Evolutionary conservation across 2,888 invertebrate species (phyloP).

Genomic region (Aplocera efformata): DNA sequence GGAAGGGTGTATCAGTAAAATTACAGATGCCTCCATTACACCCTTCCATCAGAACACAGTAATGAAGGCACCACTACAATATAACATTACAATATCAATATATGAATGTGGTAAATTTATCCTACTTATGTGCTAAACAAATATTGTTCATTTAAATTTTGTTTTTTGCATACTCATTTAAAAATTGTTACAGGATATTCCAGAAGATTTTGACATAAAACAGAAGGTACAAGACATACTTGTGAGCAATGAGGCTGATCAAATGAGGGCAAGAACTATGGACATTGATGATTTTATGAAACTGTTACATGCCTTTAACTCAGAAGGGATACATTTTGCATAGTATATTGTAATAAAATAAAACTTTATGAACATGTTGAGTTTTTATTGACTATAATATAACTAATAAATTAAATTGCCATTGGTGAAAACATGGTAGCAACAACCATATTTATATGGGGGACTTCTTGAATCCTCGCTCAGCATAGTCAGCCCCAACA

Average conservation of each 20-base stretch:
- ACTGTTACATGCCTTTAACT: constrained; percentile 92
- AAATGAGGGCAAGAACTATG: constrained; percentile 94
- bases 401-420: constrained; percentile 27
- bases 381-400: constrained; percentile 21
- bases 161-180: constrained; percentile 5
- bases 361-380: constrained; percentile 13
- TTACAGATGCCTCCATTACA: no score
- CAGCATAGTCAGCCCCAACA: constrained; percentile 83
- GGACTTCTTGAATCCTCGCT: constrained; percentile 85
- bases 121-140: no score
- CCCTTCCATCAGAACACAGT: no score
- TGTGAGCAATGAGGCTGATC: constrained; percentile 82
- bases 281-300: constrained; percentile 97
- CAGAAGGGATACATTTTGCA: constrained; percentile 95
- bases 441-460: constrained; percentile 57
- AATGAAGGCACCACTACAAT: no score
- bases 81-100: no score
- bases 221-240: constrained; percentile 88
- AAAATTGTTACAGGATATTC: constrained; percentile 81
- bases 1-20: no score
- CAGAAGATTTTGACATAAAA: constrained; percentile 90
- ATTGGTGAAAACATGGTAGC: constrained; percentile 5
- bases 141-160: no score
- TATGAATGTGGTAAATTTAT: no score
- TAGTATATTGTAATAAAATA: constrained; percentile 43